phyloP scores from a whole-genome alignment of 2,113 vertebrate genomes.

The Murina feae region DNA sequence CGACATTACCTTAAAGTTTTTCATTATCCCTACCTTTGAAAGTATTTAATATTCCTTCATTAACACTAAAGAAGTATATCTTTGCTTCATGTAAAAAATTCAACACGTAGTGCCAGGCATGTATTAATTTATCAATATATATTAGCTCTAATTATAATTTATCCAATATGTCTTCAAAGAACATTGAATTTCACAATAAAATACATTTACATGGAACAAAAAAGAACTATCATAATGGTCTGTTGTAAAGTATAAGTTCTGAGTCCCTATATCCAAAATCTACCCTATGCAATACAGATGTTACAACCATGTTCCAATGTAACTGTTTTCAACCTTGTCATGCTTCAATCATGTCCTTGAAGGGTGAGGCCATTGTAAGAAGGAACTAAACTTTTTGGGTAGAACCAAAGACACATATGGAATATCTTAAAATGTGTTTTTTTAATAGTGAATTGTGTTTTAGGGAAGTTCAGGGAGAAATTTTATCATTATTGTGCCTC shows the following conservation, averaged over 20 bases:
- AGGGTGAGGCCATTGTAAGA: neutral
- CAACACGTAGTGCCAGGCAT: neutral
- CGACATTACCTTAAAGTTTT: neutral
- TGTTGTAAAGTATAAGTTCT: neutral
- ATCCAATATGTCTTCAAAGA: neutral
- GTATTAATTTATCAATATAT: neutral
- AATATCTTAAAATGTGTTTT: neutral
- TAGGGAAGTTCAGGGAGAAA: neutral
- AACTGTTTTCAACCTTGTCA: neutral
- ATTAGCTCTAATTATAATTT: neutral
- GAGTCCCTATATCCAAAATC: neutral
- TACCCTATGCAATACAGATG: neutral
- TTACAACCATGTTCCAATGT: neutral
- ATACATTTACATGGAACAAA: neutral
- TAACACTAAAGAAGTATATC: neutral
- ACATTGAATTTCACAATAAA: neutral
- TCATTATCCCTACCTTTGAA: neutral
- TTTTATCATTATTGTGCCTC: neutral
- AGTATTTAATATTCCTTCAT: neutral
- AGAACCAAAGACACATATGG: neutral
- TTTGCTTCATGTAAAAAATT: constrained; percentile 15
- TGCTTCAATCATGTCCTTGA: neutral
- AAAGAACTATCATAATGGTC: neutral
- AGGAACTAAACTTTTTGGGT: neutral
- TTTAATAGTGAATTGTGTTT: constrained; percentile 3